Conservation (phyloP, 2,888 invertebrate genomes). For the Lumbricus terrestris region DNA sequence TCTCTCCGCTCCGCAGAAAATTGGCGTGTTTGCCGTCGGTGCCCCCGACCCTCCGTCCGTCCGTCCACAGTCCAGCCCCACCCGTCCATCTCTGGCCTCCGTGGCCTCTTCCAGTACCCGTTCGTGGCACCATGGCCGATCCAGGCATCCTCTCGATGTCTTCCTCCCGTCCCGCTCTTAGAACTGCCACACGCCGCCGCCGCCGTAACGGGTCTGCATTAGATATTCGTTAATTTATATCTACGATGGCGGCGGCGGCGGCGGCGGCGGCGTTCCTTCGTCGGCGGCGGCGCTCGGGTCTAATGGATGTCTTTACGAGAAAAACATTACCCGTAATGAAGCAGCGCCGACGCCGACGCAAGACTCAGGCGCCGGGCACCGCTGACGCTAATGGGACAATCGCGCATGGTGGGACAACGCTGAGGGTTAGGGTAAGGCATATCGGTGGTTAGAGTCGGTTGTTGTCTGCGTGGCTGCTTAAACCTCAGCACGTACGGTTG, state of each 20-base stretch:
- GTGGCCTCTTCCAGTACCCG: neutral
- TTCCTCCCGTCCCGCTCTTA: neutral
- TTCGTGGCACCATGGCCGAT: neutral
- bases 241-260: neutral
- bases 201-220: neutral
- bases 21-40: neutral
- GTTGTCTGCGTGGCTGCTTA: neutral
- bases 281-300: neutral
- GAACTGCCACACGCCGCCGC: neutral
- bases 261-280: neutral
- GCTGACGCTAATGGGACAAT: slow-evolving; percentile 3
- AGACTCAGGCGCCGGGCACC: neutral
- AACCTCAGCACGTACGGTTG: neutral
- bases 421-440: neutral
- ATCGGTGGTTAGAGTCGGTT: neutral
- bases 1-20: neutral
- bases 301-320: slow-evolving; percentile 3
- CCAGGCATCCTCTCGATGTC: neutral
- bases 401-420: neutral
- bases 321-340: slow-evolving; percentile 3
- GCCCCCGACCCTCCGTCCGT: neutral
- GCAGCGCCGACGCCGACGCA: neutral
- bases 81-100: neutral
- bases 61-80: too few relatives aligned
- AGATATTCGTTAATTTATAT: neutral